Evolutionary conservation across 1,140 invertebrate genomes (phyloP).

Genomic region (Meloidogyne floridensis): DNA sequence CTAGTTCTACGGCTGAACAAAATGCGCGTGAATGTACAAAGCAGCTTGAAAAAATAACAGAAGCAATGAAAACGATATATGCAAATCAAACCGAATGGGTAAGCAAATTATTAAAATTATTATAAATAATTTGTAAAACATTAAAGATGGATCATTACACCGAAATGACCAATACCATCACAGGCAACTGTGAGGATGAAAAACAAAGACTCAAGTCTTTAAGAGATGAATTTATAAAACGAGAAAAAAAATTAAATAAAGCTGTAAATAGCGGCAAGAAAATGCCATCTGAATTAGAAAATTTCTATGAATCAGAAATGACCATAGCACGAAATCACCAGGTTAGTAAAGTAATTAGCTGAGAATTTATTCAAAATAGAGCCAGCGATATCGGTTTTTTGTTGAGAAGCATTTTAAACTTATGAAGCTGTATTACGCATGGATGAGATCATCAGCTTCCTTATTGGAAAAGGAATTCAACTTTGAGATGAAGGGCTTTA

Average conservation of each 20-base stretch:
- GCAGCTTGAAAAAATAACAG: conserved; percentile 15
- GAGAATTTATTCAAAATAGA: neutral
- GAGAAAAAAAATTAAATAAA: conserved; percentile 16
- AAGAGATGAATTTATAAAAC: neutral
- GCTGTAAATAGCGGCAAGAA: neutral
- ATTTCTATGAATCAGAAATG: conserved; percentile 27
- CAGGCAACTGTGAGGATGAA: conserved; percentile 19
- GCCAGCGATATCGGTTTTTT: conserved; percentile 26
- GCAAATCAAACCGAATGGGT: conserved; percentile 23
- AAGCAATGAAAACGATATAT: conserved; percentile 26
- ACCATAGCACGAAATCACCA: conserved; percentile 16
- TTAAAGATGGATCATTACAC: conserved; percentile 20
- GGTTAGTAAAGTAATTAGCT: neutral
- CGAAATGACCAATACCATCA: conserved; percentile 14
- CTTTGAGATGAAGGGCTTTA: neutral
- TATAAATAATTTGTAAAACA: neutral
- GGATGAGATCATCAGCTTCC: neutral
- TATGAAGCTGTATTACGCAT: conserved; percentile 5
- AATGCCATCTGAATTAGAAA: neutral
- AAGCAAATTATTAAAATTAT: neutral
- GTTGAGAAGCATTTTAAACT: conserved; percentile 26
- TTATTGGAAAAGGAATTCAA: conserved; percentile 16
- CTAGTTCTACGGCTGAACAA: neutral
- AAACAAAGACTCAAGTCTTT: conserved; percentile 20
- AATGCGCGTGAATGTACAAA: conserved; percentile 17